These are phyloP conservation scores for Borostomias antarcticus DNA, from an alignment of 2,797 vertebrate species.

Conservation along the genomic window DNA sequence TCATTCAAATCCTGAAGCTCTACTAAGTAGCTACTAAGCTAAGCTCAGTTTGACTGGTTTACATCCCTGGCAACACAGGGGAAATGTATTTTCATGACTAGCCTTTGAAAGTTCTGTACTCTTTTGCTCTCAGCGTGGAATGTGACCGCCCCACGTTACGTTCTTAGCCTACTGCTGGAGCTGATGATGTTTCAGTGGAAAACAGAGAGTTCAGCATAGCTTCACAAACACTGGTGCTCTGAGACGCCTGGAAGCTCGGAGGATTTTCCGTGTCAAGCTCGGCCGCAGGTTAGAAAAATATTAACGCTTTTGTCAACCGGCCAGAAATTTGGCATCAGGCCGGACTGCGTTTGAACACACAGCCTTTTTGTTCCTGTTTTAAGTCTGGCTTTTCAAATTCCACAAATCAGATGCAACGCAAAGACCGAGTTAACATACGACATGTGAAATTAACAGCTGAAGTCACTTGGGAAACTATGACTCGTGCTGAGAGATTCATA, in stretches of 20 bases:
- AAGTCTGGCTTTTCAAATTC: constrained; percentile 18
- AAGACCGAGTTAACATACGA: constrained; percentile 16
- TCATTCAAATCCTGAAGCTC: no score
- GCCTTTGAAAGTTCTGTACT: background rate
- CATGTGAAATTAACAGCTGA: constrained; percentile 4
- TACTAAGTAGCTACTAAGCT: no score
- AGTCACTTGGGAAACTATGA: constrained; percentile 42
- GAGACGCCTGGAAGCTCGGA: background rate
- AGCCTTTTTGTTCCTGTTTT: constrained; percentile 17
- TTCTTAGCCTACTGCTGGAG: constrained; percentile 14
- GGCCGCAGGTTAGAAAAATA: background rate
- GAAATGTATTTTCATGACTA: constrained; percentile 3
- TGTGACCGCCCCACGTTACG: constrained; percentile 11
- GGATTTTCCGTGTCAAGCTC: constrained; percentile 1
- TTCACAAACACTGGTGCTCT: constrained; percentile 10
- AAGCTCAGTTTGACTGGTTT: background rate
- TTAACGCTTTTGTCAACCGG: background rate
- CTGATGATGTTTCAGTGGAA: constrained; percentile 9
- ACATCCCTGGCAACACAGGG: background rate
- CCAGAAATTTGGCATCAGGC: constrained; percentile 1
- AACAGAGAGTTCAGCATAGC: constrained; percentile 17
- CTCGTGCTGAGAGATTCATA: background rate
- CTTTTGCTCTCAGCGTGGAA: constrained; percentile 14
- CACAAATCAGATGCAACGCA: constrained; percentile 17
- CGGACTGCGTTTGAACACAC: constrained; percentile 5